Conservation (phyloP, 2,113 vertebrate species). For the Cichladusa arquata region DNA sequence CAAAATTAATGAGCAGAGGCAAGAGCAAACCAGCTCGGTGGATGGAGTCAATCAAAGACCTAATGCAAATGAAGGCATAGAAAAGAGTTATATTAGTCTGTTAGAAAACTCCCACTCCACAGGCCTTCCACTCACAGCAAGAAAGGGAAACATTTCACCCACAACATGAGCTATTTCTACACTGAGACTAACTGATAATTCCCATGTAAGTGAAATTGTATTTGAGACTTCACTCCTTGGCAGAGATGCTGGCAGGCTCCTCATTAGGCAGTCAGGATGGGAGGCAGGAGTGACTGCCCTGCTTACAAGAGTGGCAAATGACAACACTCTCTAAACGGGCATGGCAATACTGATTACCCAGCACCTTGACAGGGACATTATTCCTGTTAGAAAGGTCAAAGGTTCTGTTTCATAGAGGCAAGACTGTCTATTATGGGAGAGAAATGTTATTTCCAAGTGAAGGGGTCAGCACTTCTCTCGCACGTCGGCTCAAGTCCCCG, state of each 20-base stretch:
- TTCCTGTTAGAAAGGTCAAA: conserved; percentile 53
- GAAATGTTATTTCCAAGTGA: conserved; percentile 8
- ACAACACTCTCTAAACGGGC: not conserved
- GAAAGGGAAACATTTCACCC: conserved; percentile 61
- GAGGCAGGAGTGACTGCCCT: not conserved
- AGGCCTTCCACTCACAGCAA: conserved; percentile 6
- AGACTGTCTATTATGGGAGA: conserved; percentile 15
- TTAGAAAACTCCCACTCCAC: not conserved
- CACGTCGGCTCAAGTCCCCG: not conserved
- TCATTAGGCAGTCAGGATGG: not conserved
- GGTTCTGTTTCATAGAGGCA: conserved; percentile 43
- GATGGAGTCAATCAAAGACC: conserved; percentile 14
- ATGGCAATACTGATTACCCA: conserved; percentile 43
- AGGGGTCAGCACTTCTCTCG: conserved; percentile 29
- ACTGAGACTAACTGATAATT: conserved; percentile 24
- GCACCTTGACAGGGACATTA: conserved; percentile 50
- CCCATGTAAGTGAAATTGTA: conserved; percentile 13
- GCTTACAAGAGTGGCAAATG: conserved; percentile 25
- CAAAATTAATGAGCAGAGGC: conserved; percentile 2
- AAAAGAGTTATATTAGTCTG: conserved; percentile 22
- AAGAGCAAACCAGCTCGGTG: not conserved
- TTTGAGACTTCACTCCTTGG: not conserved
- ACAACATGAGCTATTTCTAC: conserved; percentile 45
- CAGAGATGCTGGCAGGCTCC: not conserved
- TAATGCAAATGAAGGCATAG: conserved; percentile 44